Percentiles rank a stretch among this genome's conserved stretches.
Conservation (phyloP, 2,113 vertebrate species). For the Erinaceus europaeus region DNA sequence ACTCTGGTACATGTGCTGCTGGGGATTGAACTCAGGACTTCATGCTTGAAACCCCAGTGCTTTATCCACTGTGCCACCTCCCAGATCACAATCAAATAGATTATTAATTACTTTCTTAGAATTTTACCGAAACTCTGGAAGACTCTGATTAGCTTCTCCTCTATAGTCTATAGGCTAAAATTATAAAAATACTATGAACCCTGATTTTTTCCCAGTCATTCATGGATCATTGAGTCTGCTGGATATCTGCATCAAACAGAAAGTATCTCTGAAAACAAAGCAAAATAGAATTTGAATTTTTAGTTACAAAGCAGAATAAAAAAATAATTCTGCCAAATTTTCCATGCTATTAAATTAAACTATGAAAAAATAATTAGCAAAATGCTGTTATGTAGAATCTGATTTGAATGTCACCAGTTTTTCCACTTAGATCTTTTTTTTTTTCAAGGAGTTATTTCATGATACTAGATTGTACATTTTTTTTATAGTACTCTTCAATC, state of each 20-base stretch:
- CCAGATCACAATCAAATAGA: no score
- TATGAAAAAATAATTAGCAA: neutral
- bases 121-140: neutral
- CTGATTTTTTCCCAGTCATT: neutral
- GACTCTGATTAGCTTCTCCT: neutral
- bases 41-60: no score
- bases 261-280: neutral
- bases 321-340: neutral
- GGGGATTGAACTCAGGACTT: no score
- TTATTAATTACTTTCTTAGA: constrained; percentile 1
- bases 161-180: neutral
- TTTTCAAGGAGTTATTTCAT: neutral
- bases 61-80: no score
- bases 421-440: neutral
- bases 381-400: neutral
- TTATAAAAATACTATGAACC: neutral
- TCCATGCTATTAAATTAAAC: neutral
- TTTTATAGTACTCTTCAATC: neutral
- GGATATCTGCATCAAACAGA: no score
- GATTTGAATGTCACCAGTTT: neutral
- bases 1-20: no score
- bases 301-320: neutral
- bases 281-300: constrained; percentile 19
- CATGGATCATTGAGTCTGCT: neutral
- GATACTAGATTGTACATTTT: neutral